phyloP scores from a whole-genome alignment of 2,888 invertebrate species.

The Coenonympha arcania region DNA sequence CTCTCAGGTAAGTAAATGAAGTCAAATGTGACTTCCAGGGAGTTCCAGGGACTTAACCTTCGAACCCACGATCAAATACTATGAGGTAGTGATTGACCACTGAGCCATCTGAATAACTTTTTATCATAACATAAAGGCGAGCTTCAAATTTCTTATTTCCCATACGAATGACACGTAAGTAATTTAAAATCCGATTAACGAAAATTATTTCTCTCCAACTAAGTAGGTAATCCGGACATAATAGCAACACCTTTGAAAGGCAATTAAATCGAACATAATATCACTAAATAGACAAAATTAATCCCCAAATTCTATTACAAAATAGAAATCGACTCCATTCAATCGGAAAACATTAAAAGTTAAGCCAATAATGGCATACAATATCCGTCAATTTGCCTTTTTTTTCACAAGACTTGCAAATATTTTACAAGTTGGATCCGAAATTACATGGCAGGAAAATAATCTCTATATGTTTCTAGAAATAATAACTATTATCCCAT shows the following conservation, averaged over 20 bases:
- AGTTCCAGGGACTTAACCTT: too few relatives aligned
- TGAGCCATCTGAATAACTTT: too few relatives aligned
- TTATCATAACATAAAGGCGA: too few relatives aligned
- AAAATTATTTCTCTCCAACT: constrained; percentile 8
- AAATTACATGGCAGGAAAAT: background rate
- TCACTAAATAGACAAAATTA: constrained; percentile 32
- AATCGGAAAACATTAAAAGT: constrained; percentile 32
- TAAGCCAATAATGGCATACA: constrained; percentile 22
- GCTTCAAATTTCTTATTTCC: background rate
- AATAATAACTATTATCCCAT: background rate
- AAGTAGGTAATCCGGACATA: constrained; percentile 19
- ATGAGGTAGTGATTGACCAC: too few relatives aligned
- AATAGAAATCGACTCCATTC: constrained; percentile 31
- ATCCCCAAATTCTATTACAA: constrained; percentile 33
- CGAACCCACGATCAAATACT: too few relatives aligned
- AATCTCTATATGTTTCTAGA: background rate
- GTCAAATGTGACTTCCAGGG: too few relatives aligned
- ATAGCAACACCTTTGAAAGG: constrained; percentile 29
- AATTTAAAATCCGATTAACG: constrained; percentile 8
- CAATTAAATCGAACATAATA: constrained; percentile 29
- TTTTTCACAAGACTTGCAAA: constrained; percentile 17
- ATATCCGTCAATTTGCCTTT: constrained; percentile 28
- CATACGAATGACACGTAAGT: background rate
- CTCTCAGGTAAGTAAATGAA: too few relatives aligned
- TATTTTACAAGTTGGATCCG: background rate